These are phyloP conservation scores for Micronisus gabar DNA, from an alignment of 2,113 vertebrate species.

Conservation along the genomic window DNA sequence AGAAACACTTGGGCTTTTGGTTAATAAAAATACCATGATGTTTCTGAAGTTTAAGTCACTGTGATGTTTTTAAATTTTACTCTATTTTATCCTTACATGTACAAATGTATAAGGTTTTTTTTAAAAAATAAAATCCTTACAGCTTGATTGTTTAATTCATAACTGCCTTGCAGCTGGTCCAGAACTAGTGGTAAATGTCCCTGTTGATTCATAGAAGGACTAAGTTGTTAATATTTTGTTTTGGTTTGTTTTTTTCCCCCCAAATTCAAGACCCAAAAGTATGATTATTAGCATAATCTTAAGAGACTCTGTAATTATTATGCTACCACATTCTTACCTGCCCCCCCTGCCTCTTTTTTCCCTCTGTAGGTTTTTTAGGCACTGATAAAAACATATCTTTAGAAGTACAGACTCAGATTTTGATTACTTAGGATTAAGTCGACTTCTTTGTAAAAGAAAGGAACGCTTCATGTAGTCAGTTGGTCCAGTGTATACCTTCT, in stretches of 20 bases:
- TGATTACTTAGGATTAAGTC: not conserved
- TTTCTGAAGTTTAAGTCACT: constrained; percentile 1
- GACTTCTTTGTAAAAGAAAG: not conserved
- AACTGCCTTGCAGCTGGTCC: constrained; percentile 33
- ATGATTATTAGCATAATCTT: constrained; percentile 21
- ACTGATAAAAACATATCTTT: not conserved
- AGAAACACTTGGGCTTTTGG: not conserved
- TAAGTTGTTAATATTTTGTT: constrained; percentile 52
- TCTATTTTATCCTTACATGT: not conserved
- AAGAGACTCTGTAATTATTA: not conserved
- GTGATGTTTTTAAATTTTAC: constrained; percentile 26
- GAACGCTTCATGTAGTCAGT: not conserved
- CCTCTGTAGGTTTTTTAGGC: not conserved
- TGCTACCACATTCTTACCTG: not conserved
- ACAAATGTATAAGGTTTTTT: not conserved
- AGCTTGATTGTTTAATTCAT: constrained; percentile 51
- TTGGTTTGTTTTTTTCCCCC: constrained; percentile 14
- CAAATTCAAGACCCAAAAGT: constrained; percentile 42
- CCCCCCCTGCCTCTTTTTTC: not conserved
- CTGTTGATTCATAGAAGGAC: constrained; percentile 48
- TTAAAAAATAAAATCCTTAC: not conserved
- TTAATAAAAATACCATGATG: not conserved
- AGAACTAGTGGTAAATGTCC: constrained; percentile 54
- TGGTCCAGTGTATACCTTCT: not conserved
- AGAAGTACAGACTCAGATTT: not conserved